These are phyloP conservation scores for Nudaria mundana DNA, from an alignment of 2,888 invertebrate genomes.

Conservation along the genomic window DNA sequence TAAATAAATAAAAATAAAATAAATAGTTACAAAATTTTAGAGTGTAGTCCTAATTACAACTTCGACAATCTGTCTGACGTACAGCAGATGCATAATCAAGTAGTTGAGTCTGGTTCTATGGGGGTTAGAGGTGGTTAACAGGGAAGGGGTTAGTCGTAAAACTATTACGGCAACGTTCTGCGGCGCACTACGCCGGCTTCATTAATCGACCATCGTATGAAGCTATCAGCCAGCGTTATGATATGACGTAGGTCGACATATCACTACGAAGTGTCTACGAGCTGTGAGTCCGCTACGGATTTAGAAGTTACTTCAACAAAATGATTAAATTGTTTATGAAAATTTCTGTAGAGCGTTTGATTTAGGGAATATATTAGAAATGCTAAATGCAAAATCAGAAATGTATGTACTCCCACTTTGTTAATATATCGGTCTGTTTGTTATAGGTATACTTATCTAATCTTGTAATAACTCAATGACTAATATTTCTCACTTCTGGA, in stretches of 20 bases:
- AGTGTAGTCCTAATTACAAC: constrained; percentile 70
- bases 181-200: constrained; percentile 69
- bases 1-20: too few relatives aligned
- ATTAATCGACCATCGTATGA: constrained; percentile 78
- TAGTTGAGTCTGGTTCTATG: constrained; percentile 58
- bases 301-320: constrained; percentile 16
- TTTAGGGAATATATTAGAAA: background rate
- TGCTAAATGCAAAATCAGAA: too few relatives aligned
- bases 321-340: constrained; percentile 23
- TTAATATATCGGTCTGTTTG: too few relatives aligned
- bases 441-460: too few relatives aligned
- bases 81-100: constrained; percentile 77
- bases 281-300: constrained; percentile 22
- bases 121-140: constrained; percentile 35
- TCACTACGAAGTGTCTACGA: constrained; percentile 39
- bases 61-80: constrained; percentile 75
- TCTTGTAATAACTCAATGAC: too few relatives aligned
- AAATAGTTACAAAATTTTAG: constrained; percentile 25
- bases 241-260: constrained; percentile 63
- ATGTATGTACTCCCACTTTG: too few relatives aligned
- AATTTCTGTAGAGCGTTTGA: constrained; percentile 5
- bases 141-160: constrained; percentile 65
- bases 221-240: constrained; percentile 70
- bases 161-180: constrained; percentile 76
- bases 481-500: too few relatives aligned